A percentile compares a stretch with the other conserved stretches of the same genome.
Conservation (phyloP, 2,888 invertebrate species). For the Apamea monoglypha region DNA sequence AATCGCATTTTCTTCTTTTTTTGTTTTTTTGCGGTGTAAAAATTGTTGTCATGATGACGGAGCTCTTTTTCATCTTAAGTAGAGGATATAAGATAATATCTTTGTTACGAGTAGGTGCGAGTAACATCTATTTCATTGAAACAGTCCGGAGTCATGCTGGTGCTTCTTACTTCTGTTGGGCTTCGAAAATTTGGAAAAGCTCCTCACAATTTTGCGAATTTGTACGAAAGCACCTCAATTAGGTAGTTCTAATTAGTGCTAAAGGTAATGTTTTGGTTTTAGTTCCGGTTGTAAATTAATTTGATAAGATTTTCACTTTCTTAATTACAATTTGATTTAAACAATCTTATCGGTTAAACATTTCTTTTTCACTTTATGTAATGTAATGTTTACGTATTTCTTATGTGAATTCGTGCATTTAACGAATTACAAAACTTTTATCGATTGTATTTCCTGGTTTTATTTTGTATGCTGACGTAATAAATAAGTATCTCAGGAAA, state of each 20-base stretch:
- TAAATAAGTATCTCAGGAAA: slow-evolving; percentile 57
- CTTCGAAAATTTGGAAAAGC: background rate
- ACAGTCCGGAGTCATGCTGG: background rate
- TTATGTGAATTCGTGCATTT: slow-evolving; percentile 2
- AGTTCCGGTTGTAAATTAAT: slow-evolving; percentile 42
- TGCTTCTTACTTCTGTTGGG: background rate
- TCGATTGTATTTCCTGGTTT: slow-evolving; percentile 24
- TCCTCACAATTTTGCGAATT: background rate
- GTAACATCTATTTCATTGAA: background rate
- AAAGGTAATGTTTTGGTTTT: slow-evolving; percentile 27
- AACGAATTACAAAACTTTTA: slow-evolving; percentile 7
- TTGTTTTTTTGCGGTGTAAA: too few species aligned
- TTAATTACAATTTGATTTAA: slow-evolving; percentile 34
- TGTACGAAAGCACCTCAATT: slow-evolving; percentile 11
- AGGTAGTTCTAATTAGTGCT: slow-evolving; percentile 18
- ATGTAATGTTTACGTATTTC: background rate
- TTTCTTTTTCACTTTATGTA: slow-evolving; percentile 21
- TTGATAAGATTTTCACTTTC: slow-evolving; percentile 57
- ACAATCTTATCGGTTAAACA: slow-evolving; percentile 3
- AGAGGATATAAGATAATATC: background rate
- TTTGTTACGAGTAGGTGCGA: background rate
- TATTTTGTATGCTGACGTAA: slow-evolving; percentile 42
- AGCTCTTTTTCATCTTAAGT: background rate
- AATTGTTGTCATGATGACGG: background rate
- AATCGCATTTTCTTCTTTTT: background rate